These are phyloP conservation scores for Onthophagus sagittarius DNA, from an alignment of 2,888 invertebrate genomes.

Conservation along the genomic window DNA sequence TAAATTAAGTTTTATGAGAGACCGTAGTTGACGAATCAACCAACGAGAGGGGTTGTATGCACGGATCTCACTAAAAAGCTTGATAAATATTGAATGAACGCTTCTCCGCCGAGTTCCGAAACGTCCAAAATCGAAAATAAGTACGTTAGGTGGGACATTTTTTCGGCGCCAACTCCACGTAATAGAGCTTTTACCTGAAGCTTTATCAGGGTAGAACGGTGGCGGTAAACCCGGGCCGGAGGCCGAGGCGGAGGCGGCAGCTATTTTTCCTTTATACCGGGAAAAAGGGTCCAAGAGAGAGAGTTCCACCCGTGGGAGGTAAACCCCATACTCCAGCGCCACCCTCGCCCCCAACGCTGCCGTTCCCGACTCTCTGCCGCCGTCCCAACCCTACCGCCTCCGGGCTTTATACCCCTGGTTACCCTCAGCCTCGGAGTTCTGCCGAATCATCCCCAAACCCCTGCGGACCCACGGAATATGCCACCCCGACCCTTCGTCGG, in stretches of 20 bases:
- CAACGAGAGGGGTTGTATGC: neutral
- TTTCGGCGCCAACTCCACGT: slow-evolving; percentile 23
- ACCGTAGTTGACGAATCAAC: neutral
- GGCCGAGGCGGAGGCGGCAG: slow-evolving; percentile 35
- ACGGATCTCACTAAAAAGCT: neutral
- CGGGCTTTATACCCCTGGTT: slow-evolving; percentile 44
- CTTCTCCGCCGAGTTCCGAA: neutral
- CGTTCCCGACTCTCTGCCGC: slow-evolving; percentile 26
- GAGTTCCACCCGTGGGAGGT: slow-evolving; percentile 34
- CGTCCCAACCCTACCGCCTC: slow-evolving; percentile 32
- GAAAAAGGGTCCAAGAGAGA: neutral
- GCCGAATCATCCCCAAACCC: slow-evolving; percentile 49
- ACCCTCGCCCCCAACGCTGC: slow-evolving; percentile 27
- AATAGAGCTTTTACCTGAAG: slow-evolving; percentile 30
- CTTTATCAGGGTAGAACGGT: slow-evolving; percentile 36
- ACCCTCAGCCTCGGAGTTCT: slow-evolving; percentile 45
- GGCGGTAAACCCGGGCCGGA: slow-evolving; percentile 35
- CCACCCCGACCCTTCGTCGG: slow-evolving; percentile 37
- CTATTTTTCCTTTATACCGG: slow-evolving; percentile 34
- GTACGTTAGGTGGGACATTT: slow-evolving; percentile 6
- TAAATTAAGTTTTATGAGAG: neutral
- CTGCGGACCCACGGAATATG: slow-evolving; percentile 45
- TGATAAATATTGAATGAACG: too few relatives aligned
- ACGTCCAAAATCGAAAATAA: neutral
- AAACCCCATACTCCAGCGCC: slow-evolving; percentile 34